Conservation (phyloP, 2,888 invertebrate genomes). For the Pachymerium ferrugineum region DNA sequence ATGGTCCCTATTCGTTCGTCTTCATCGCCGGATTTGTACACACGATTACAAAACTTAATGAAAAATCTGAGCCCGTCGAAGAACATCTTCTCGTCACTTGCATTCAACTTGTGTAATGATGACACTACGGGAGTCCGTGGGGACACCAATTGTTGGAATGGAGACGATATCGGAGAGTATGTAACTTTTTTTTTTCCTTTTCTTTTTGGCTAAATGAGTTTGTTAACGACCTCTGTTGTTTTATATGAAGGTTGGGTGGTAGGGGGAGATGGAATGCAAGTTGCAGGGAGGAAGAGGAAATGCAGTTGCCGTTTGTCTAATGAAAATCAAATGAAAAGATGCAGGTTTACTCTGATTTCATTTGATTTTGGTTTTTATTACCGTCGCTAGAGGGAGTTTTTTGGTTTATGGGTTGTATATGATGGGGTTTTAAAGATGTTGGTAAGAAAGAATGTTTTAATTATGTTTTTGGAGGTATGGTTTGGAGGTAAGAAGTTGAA, state of each 20-base stretch:
- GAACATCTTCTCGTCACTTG: conserved; percentile 75
- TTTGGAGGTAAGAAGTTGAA: neutral
- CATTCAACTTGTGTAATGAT: conserved; percentile 72
- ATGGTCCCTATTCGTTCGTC: conserved; percentile 44
- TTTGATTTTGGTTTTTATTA: no score
- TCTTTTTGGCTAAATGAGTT: conserved; percentile 1
- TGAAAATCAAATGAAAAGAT: conserved; percentile 20
- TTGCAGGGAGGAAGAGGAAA: neutral
- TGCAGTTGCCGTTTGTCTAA: conserved; percentile 10
- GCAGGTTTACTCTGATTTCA: neutral
- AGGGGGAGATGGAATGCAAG: neutral
- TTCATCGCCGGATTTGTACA: conserved; percentile 39
- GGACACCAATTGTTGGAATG: conserved; percentile 75
- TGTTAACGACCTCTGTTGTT: neutral
- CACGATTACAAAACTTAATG: conserved; percentile 39
- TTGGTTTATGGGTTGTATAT: no score
- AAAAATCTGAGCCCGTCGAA: conserved; percentile 55
- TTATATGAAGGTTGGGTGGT: neutral
- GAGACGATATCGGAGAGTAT: conserved; percentile 66
- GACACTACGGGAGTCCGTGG: conserved; percentile 61
- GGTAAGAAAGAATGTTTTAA: no score
- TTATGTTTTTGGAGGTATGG: no score
- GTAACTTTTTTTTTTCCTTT: neutral
- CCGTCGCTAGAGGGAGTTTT: no score
- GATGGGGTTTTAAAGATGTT: no score